These are phyloP conservation scores for Streblospio benedicti DNA, from an alignment of 1,140 invertebrate species.

Conservation along the genomic window DNA sequence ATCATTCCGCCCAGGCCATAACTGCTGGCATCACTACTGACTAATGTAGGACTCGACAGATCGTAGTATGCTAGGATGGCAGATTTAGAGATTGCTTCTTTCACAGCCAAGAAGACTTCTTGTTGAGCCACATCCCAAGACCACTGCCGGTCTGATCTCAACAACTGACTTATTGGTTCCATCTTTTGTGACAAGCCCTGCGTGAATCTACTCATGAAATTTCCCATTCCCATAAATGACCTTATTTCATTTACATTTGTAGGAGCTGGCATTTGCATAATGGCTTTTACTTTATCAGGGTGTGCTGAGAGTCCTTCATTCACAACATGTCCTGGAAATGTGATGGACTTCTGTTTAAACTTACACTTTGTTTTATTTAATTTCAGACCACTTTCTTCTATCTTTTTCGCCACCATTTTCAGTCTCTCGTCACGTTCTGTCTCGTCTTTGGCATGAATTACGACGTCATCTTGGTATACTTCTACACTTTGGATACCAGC, in stretches of 20 bases:
- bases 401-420: neutral
- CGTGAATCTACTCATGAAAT: slow-evolving; percentile 2
- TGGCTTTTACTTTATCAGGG: neutral
- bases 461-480: slow-evolving; percentile 14
- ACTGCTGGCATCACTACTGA: slow-evolving; percentile 20
- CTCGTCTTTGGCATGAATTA: neutral
- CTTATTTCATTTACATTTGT: neutral
- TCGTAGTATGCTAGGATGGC: slow-evolving; percentile 20
- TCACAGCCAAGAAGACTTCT: slow-evolving; percentile 9
- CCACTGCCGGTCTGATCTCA: slow-evolving; percentile 7
- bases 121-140: slow-evolving; percentile 11
- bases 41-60: slow-evolving; percentile 9
- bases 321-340: neutral
- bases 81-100: slow-evolving; percentile 17
- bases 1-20: slow-evolving; percentile 24
- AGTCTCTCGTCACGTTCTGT: neutral
- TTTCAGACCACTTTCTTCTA: neutral
- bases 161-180: slow-evolving; percentile 9
- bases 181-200: slow-evolving; percentile 1
- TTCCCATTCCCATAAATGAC: slow-evolving; percentile 6
- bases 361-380: neutral
- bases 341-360: neutral
- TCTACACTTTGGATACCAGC: slow-evolving; percentile 1
- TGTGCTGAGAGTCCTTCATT: neutral
- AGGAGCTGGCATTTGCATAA: neutral